Base-by-base conservation (phyloP, 1,140 invertebrate species). In the Meloidogyne chitwoodi region DNA sequence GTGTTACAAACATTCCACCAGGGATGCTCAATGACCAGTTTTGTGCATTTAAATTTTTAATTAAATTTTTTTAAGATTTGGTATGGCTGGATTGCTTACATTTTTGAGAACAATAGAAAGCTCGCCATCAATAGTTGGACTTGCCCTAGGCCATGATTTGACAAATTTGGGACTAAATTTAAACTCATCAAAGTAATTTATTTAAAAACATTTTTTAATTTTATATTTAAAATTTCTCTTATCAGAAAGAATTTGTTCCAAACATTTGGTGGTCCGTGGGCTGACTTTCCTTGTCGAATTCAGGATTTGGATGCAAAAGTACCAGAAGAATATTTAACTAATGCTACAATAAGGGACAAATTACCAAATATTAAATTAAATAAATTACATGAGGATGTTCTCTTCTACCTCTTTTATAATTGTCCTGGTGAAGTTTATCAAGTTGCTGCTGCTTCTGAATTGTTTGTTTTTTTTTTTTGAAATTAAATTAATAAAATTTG, bases 391-490 rank as follows among this genome's bases (percentile, higher is more conserved):
- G 96, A 99, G 89, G 96, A 99, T 90, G 91, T 98, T 84, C 91
- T 99, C 81, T 99, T 99, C 91, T 99, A 95, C 90, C 91, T 99
- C 89, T 99, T 98, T 91, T 99, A 99, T 89, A 97, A 95, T 89
- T 97, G 95, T 90, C 93, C 95, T 84, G 94, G 95, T 83, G 96
- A 99, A 91, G 92, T 95, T 79, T 91, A 99, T 89, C 96, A 99
- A 91, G 89, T 98, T 80, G 93, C 93, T 80, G 95, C 95, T 72
- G 95, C 95, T 81, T 91, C 92, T 81, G 96, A 98, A 91, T 90
- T 99, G 94, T 98, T 91, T 92, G 93, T 92, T 77, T 78, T 68
- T 26, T 38, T 68, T 67, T 24, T 22, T 12, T n/a, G 34, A 12
- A 16, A 29, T 72, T 8, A 72, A 16, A 62, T 41, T 29, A 19